A percentile compares a stretch with the other conserved stretches of the same genome.
Evolutionary conservation across 2,797 vertebrate species (phyloP).

Genomic region (Heterohyrax brucei): DNA sequence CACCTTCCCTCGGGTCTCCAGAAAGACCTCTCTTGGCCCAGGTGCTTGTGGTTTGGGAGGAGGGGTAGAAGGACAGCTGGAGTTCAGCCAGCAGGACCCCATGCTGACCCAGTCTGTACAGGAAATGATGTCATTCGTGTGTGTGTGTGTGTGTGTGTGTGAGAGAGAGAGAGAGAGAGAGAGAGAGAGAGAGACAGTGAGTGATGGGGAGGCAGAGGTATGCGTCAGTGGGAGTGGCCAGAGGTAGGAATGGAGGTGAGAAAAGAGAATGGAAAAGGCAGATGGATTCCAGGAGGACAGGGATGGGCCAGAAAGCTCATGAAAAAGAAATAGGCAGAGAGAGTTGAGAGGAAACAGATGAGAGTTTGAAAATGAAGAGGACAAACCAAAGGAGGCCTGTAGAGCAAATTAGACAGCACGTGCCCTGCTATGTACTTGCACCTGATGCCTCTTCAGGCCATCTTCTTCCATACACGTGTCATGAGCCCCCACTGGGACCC

Average conservation of each 20-base stretch:
- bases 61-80: neutral
- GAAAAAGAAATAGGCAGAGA: neutral
- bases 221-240: neutral
- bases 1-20: neutral
- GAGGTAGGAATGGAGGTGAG: neutral
- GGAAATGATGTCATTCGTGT: neutral
- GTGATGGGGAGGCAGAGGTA: no score
- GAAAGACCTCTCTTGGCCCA: neutral
- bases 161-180: neutral
- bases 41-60: neutral
- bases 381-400: neutral
- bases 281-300: neutral
- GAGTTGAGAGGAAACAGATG: neutral
- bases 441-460: rapidly evolving
- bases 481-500: neutral
- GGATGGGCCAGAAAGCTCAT: neutral
- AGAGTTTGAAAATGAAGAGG: neutral
- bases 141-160: neutral
- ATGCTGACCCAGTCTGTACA: neutral
- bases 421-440: neutral
- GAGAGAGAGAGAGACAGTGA: no score
- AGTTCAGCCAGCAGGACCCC: neutral
- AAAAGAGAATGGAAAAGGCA: neutral
- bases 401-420: rapidly evolving
- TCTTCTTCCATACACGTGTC: neutral